Base-by-base conservation (phyloP, 2,797 vertebrate species). In the Ctenopoma multispine region DNA sequence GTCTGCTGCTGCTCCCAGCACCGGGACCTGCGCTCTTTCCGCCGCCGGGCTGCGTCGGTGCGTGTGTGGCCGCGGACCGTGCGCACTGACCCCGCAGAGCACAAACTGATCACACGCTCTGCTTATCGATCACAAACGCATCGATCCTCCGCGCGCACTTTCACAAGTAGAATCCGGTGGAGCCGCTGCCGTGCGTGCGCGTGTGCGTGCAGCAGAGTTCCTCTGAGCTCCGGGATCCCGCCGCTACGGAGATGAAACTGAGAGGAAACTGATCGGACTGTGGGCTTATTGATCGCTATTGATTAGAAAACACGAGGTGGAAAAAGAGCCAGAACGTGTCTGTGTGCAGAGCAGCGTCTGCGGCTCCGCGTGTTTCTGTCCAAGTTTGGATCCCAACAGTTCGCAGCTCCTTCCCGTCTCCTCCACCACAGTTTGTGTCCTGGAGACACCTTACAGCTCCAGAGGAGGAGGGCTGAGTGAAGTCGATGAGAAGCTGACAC, bases 51-150 rank as follows among this genome's bases (percentile, higher is more conserved):
- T 79, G 79, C 66, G 81, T 67, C 65, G 49, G 55, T 63, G 61
- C 47, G 79, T 49, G 51, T 46, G 65, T 38, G 41, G 44, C 64
- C 47, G 75, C 18, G 60, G 62, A 51, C 71, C 44, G 71, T 15
- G 73, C 62, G 78, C 76, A 60, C 69, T 69, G 84, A 78, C 61
- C 82, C 80, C 18, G 77, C 80, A 72, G 61, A 81, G 71, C 68
- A 31, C 12, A 20, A 49, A 48, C 71, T 46, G 85, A 80, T 84
- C 82, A 84, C 83, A 49, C 80, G 20, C 74, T 44, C 63, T 14
- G 69, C 54, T 47, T 17, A 86, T 89, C 17, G 85, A 88, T 88
- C 72, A 49, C 12, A 54, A 55, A 12, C 47, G 7, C 80, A 82
- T 79, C 41, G 49, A 80, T 70, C 75, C 76, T 64, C 56, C 63